These are phyloP conservation scores for Butorides virescens DNA, from an alignment of 2,113 vertebrate genomes.

Conservation along the genomic window DNA sequence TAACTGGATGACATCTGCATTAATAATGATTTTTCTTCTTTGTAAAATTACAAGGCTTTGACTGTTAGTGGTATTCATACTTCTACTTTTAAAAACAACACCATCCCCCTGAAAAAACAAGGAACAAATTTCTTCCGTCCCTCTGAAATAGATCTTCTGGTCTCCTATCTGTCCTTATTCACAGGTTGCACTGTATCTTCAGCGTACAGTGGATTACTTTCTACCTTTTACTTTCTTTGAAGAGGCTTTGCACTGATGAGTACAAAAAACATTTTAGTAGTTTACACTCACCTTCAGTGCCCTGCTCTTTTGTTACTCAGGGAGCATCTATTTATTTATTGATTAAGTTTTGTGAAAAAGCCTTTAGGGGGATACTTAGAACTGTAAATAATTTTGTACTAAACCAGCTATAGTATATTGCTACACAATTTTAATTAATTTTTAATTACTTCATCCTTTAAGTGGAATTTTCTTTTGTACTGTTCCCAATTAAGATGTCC, in stretches of 20 bases:
- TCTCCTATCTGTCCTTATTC: not conserved
- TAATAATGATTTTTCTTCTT: not conserved
- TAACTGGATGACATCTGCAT: not conserved
- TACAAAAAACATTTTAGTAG: not conserved
- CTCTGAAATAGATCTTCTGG: not conserved
- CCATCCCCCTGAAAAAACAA: not conserved
- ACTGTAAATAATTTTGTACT: not conserved
- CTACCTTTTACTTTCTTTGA: not conserved
- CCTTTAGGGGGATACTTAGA: not conserved
- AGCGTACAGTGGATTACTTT: not conserved
- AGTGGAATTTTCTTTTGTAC: slow-evolving; percentile 6
- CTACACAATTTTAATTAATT: not conserved
- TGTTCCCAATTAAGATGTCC: slow-evolving; percentile 16
- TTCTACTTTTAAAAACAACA: not conserved
- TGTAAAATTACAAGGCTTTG: not conserved
- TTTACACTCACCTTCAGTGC: not conserved
- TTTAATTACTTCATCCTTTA: not conserved
- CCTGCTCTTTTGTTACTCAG: not conserved
- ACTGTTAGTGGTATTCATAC: not conserved
- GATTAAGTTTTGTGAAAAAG: not conserved
- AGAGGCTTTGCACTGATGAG: not conserved
- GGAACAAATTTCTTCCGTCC: not conserved
- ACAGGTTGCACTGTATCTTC: not conserved
- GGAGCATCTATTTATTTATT: not conserved
- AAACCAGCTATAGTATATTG: not conserved